Evolutionary conservation across 2,888 invertebrate species (phyloP).

Genomic region (Lycia hirtaria): DNA sequence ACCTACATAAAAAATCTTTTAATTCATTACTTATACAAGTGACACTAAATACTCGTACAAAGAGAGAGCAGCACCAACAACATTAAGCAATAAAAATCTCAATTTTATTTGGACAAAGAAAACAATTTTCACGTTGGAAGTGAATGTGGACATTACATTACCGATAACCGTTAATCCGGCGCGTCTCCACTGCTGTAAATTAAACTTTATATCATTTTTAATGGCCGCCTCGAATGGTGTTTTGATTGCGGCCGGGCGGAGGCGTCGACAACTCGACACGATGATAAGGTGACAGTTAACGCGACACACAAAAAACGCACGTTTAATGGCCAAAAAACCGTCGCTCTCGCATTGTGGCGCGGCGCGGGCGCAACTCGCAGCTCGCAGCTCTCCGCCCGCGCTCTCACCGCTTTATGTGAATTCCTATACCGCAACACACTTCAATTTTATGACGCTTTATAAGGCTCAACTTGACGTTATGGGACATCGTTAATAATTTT

Average conservation of each 20-base stretch:
- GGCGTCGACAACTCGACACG: conserved; percentile 85
- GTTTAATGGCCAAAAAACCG: conserved; percentile 76
- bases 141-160: conserved; percentile 74
- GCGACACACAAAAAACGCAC: conserved; percentile 76
- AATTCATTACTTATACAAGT: conserved; percentile 38
- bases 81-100: conserved; percentile 62
- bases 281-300: conserved; percentile 81
- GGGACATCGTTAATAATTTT: conserved; percentile 71
- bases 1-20: conserved; percentile 39
- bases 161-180: conserved; percentile 80
- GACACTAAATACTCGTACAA: conserved; percentile 43
- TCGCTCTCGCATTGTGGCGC: conserved; percentile 55
- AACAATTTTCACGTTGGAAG: conserved; percentile 68
- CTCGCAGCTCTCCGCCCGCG: conserved; percentile 29
- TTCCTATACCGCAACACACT: conserved; percentile 75
- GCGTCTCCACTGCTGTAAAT: conserved; percentile 74
- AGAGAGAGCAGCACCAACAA: conserved; percentile 43
- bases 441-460: conserved; percentile 74
- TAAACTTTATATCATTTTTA: conserved; percentile 85
- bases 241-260: conserved; percentile 83
- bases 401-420: conserved; percentile 69
- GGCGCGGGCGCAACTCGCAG: conserved; percentile 7
- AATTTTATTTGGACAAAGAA: conserved; percentile 69
- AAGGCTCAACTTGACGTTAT: conserved; percentile 66
- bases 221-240: conserved; percentile 81